Conservation (phyloP, 2,797 vertebrate species). For the Pantherophis alleghaniensis region DNA sequence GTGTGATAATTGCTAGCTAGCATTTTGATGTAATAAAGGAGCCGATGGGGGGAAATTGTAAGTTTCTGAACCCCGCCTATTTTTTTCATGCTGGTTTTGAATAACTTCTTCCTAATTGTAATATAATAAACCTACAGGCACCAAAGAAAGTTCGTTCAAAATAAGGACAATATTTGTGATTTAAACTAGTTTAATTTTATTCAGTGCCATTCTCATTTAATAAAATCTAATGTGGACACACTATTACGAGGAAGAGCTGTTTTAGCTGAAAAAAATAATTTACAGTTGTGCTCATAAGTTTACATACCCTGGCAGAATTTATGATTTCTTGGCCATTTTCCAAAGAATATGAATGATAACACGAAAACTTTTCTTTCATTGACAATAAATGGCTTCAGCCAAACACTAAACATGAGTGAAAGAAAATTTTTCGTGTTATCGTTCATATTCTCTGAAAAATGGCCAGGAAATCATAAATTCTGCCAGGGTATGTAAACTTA, state of each 20-base stretch:
- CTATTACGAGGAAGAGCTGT: neutral
- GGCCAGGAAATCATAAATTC: no score
- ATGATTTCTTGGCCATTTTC: no score
- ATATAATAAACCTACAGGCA: neutral
- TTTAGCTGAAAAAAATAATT: neutral
- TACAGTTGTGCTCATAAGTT: neutral
- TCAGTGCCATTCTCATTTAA: neutral
- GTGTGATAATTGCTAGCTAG: neutral
- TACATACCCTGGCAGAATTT: no score
- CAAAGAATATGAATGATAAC: no score
- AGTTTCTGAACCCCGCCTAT: constrained; percentile 9
- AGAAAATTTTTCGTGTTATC: no score
- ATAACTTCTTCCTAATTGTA: neutral
- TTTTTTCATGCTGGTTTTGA: neutral
- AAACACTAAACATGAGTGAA: no score
- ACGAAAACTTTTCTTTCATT: no score
- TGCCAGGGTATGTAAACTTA: no score
- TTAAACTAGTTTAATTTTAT: neutral
- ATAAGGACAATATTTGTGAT: neutral
- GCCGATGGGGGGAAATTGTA: no score
- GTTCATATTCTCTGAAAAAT: no score
- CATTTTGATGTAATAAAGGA: neutral
- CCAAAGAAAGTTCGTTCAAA: neutral
- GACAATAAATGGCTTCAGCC: no score
- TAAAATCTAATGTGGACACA: neutral